Evolutionary conservation across 2,113 vertebrate genomes (phyloP), one percentile per base, ranked within the genome.

Genomic region (Ailurus styani): DNA sequence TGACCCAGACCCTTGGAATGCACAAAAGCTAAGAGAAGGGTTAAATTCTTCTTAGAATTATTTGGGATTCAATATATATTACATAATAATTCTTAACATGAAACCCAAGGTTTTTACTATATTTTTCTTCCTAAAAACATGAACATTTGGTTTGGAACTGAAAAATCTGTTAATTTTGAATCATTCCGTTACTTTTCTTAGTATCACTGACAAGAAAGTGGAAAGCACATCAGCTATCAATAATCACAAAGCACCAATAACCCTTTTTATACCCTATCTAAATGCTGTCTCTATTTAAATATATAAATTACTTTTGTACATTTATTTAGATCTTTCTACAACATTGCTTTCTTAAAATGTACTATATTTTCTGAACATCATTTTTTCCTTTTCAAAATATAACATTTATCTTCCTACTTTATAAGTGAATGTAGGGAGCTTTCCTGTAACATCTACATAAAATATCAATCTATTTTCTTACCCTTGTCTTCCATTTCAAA

Each of bases 61-160:
- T 64, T 5, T 84, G 29, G 37, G 45, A 81, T 90, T 91, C 37
- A 84, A 45, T 18, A 95, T 87, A 42, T 55, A 84, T 55, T 70
- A 4, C 12, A 82, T 55, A 87, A 81, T 84, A 92, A 64, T 45
- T 37, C 54, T 95, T 83, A 90, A 66, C n/a, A 85, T 1, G 72
- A 93, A 90, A 13, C 29, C 13, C 2, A 17, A 91, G 7, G 6
- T 18, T 92, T 93, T 88, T 25, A 85, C 5, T 55, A 20, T 60
- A 42, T 87, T 9, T 81, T 95, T 93, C 52, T 90, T 93, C 18
- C 15, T 50, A 91, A 95, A 96, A 96, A 85, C 78, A 96, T 70
- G 82, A 96, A 97, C 82, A 95, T 97, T 97, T 97, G 81, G 75
- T 89, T 97, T 97, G 88, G 85, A 98, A 95, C 21, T 55, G 13